Base-by-base conservation (phyloP, 2,113 vertebrate species). In the Aegithalos caudatus region DNA sequence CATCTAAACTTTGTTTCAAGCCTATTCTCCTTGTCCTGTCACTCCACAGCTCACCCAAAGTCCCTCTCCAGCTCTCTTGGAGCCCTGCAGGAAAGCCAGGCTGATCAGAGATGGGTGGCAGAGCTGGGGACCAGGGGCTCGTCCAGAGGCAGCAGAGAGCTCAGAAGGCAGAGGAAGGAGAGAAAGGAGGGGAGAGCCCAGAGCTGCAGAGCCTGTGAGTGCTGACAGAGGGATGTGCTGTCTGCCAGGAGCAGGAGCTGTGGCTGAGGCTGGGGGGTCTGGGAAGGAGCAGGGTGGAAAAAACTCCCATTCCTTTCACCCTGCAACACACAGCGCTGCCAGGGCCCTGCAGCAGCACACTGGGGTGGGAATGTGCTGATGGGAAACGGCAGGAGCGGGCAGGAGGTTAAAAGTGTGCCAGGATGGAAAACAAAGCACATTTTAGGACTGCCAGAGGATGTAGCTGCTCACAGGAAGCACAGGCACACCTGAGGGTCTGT, bases 71-170 rank as follows among this genome's bases (percentile, higher is more conserved):
- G n/a, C n/a, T 47, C 38, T 60, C 47, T 40, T 35, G 45, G 16
- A 81, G 38, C 16, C 29, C 20, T 42, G 65, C 23, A 70, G 14
- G 47, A 54, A 40, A 42, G 29, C 14, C 57, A 42, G 44, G 35
- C 5, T 10, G 1, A 67, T 33, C 23, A 23, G 8, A 58, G 47
- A 6, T 0, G 1, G 57, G 35, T 2, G 2, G 18, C 44, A 47
- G 72, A 69, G 42, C 47, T 66, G 74, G n/a, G 44, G 29, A 62
- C 6, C 25, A 6, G 33, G 45, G 29, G 12, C 58, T 11, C 27
- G 45, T 31, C 17, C 73, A 14, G 29, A 5, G 38, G 24, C 38
- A 45, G 28, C 24, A 21, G 35, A 9, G 51, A 81, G 51, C 69
- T 53, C 79, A 58, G 79, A 47, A 60, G 73, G 58, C 19, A 71